Percentiles rank a stretch among this genome's conserved stretches.
These are phyloP conservation scores for Zaprionus nigranus DNA, from an alignment of 1,140 invertebrate genomes.

Conservation along the genomic window DNA sequence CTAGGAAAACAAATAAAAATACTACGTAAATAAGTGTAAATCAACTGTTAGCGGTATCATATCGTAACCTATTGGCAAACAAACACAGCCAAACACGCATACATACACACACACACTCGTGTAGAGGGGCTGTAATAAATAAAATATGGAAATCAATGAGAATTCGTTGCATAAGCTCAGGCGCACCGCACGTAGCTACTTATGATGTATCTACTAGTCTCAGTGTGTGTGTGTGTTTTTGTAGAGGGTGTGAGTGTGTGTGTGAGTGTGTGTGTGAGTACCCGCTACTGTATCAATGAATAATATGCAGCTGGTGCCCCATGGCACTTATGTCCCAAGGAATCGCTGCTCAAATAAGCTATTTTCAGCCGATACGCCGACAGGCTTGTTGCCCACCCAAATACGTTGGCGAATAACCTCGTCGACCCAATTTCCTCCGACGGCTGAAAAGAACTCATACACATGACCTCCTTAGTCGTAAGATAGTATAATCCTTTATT, in stretches of 20 bases:
- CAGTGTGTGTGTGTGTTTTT: neutral
- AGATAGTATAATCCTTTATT: no score
- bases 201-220: conserved; percentile 32
- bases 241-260: neutral
- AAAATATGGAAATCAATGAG: conserved; percentile 78
- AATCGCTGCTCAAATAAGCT: neutral
- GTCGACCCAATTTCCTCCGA: no score
- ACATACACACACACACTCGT: conserved; percentile 13
- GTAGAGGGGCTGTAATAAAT: conserved; percentile 57
- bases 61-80: conserved; percentile 57
- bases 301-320: conserved; percentile 35
- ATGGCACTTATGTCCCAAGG: conserved; percentile 18
- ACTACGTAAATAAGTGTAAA: conserved; percentile 76
- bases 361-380: no score
- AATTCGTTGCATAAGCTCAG: conserved; percentile 66
- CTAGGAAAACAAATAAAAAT: conserved; percentile 41
- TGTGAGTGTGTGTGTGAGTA: neutral
- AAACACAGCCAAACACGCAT: conserved; percentile 11
- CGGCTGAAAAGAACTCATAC: no score
- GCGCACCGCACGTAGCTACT: conserved; percentile 24
- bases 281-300: conserved; percentile 24
- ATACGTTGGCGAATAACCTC: no score
- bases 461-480: no score
- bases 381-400: no score
- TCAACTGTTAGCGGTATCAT: conserved; percentile 77